These are phyloP conservation scores for Sphaeridia pumilis DNA, from an alignment of 2,888 invertebrate genomes.

Conservation along the genomic window DNA sequence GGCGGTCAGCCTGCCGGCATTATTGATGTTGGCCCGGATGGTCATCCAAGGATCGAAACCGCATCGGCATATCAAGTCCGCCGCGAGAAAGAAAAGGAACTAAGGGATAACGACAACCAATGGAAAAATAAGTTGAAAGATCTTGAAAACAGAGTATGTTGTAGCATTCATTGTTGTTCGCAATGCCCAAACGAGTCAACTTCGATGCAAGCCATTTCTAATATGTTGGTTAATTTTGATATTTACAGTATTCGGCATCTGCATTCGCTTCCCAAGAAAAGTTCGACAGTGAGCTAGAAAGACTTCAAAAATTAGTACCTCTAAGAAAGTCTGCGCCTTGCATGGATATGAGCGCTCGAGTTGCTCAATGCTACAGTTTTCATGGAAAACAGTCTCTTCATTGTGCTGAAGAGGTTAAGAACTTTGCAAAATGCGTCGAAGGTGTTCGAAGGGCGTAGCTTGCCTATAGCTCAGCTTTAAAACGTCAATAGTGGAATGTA, in stretches of 20 bases:
- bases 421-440: conserved; percentile 33
- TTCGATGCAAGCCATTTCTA: background rate
- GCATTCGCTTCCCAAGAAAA: conserved; percentile 34
- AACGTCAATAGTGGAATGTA: no score
- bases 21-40: conserved; percentile 12
- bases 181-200: no score
- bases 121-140: conserved; percentile 31
- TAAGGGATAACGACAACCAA: conserved; percentile 29
- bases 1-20: conserved; percentile 2
- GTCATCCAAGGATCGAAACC: conserved; percentile 30
- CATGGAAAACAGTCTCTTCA: conserved; percentile 29
- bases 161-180: background rate
- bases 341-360: conserved; percentile 25
- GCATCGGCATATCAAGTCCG: conserved; percentile 31
- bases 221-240: background rate
- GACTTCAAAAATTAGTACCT: conserved; percentile 31
- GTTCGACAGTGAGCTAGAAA: conserved; percentile 30
- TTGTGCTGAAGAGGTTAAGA: conserved; percentile 32
- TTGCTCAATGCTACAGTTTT: conserved; percentile 30
- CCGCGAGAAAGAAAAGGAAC: conserved; percentile 30
- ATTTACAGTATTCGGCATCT: conserved; percentile 29
- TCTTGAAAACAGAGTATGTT: conserved; percentile 28
- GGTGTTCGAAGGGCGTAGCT: no score
- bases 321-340: conserved; percentile 25
- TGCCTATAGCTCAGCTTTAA: no score